Evolutionary conservation across 2,113 vertebrate species (phyloP), one percentile per base, ranked within the genome.

Genomic region (Corythornis cristatus): DNA sequence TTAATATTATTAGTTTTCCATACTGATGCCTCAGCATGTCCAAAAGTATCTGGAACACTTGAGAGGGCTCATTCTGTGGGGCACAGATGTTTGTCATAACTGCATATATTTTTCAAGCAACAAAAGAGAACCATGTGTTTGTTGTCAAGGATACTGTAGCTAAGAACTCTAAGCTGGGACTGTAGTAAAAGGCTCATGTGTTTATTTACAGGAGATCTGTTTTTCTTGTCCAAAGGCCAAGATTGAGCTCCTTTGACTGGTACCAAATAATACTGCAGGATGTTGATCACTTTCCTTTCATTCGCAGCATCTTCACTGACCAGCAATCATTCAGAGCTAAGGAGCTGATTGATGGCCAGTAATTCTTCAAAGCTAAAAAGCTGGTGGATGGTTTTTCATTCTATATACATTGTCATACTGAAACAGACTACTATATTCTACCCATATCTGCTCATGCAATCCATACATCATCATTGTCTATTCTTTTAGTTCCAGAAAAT

Each of bases 41-140:
- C 29, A 25, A 13, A 90, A 88, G 43, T 21, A 29, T 23, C 77
- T 78, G 70, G 14, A 62, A 88, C 53, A 57, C 81, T 68, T 60
- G 10, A 68, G 62, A 75, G 10, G 18, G 23, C 54, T 89, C 60
- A 33, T 17, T 77, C 54, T 31, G 11, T 76, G 33, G 42, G 48
- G 28, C 46, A 88, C 77, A 90, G 70, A 82, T 85, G 66, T 82
- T 92, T 89, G 71, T 48, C 89, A 89, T 65, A 89, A 85, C 28
- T 66, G n/a, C 66, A 31, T 28, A 83, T 11, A 42, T 68, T 93
- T 93, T 91, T 95, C 22, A 79, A 85, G 35, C 45, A 68, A 83
- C 31, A 84, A 79, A 64, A 68, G 48, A 65, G 54, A 84, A 83
- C 21, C 40, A 51, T 57, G 35, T 85, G 31, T 89, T 89, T 91